Conservation (phyloP, 2,113 vertebrate genomes). For the Aythya baeri region DNA sequence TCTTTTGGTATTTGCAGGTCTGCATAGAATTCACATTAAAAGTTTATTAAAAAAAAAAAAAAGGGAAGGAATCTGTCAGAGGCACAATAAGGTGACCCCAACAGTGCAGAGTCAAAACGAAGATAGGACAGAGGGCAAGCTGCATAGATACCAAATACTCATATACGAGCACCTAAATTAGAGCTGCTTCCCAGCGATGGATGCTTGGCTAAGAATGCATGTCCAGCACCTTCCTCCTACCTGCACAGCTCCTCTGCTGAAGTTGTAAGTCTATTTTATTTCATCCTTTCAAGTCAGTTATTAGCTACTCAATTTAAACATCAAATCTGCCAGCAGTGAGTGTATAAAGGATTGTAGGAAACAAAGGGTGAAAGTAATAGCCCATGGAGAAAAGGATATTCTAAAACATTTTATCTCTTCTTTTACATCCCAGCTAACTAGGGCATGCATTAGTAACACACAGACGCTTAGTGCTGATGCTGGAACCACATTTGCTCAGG, state of each 20-base stretch:
- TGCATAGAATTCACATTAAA: background rate
- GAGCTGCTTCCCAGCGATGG: background rate
- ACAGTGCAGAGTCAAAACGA: background rate
- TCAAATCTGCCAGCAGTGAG: background rate
- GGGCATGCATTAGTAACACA: background rate
- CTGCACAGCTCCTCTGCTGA: background rate
- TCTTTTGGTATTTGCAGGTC: background rate
- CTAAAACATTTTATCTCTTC: background rate
- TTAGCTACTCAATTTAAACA: background rate
- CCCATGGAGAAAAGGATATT: background rate
- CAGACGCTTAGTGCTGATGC: background rate
- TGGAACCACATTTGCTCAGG: background rate
- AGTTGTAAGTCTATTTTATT: background rate
- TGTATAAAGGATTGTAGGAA: background rate
- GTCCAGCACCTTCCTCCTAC: background rate
- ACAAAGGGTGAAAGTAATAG: background rate
- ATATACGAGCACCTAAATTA: background rate
- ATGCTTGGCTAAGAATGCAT: background rate
- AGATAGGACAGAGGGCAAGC: background rate
- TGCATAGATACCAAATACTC: background rate
- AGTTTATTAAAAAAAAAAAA: background rate
- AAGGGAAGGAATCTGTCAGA: background rate
- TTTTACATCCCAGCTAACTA: conserved; percentile 6
- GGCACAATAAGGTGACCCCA: background rate
- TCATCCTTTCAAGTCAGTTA: background rate